phyloP scores from a whole-genome alignment of 2,113 vertebrate genomes.

The Spheniscus mendiculus region DNA sequence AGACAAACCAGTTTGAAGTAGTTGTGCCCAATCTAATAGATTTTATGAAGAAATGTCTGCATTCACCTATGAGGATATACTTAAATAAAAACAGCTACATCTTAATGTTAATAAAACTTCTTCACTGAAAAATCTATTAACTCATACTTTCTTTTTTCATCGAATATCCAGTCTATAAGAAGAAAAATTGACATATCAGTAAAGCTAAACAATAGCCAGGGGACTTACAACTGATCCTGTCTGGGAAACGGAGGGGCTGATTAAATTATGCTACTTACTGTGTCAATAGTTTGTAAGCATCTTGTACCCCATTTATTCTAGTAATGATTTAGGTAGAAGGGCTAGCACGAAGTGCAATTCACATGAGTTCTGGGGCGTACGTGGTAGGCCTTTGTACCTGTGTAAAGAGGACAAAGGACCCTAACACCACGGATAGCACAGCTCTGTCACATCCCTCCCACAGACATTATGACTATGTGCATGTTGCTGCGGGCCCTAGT shows the following conservation, averaged over 20 bases:
- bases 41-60: neutral
- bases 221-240: neutral
- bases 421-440: neutral
- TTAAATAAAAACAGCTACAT: neutral
- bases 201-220: neutral
- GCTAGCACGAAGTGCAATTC: neutral
- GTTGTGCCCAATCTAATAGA: neutral
- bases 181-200: neutral
- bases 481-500: neutral
- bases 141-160: neutral
- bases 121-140: neutral
- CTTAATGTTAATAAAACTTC: neutral
- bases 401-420: neutral
- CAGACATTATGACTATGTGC: accelerated
- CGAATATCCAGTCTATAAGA: neutral
- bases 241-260: neutral
- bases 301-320: neutral
- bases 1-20: neutral
- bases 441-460: neutral
- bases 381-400: neutral
- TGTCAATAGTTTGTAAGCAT: neutral
- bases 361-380: neutral
- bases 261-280: neutral
- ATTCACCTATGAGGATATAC: neutral
- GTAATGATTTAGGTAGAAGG: neutral